Evolutionary conservation across 2,113 vertebrate species (phyloP), one percentile per base, ranked within the genome.

Genomic region (Columbina picui): DNA sequence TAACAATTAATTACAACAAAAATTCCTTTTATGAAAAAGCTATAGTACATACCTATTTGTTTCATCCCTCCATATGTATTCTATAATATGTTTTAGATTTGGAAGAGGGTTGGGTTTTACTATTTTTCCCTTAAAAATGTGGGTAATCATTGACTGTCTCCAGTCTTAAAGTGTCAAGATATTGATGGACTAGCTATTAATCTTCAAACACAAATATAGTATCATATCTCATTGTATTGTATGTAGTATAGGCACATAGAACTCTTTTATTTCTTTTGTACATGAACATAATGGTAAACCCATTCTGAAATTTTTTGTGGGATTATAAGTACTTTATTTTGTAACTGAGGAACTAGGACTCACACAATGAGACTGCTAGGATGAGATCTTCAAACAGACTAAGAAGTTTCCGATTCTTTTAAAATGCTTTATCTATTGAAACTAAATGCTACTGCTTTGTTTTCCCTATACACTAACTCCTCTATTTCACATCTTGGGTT

Each of bases 311-410:
- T 64, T 80, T 50, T 50, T 67, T 57, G 4, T 53, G 64, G 7
- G 4, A 50, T 69, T 59, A 6, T 14, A 55, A 65, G 4, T 6
- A 19, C 12, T 32, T 70, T 0, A 56, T 55, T 65, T 83, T 61
- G 9, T 76, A 52, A 7, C 57, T 9, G 30, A 22, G 47, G 26
- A 57, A 53, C 10, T 67, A n/a, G 10, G 74, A 69, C 21, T 32
- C 1, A 0, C n/a, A 22, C 14, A 38, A 5, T 34, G 59, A 49
- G 38, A 78, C 34, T 2, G 1, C 4, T 39, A 59, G 34, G 7
- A 11, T 50, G 29, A 55, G 32, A 20, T 68, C 59, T 85, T 27
- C 32, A n/a, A 50, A 82, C 3, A 6, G 14, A 55, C 3, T 30
- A 30, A 41, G 14, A 56, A 43, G 30, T 20, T 80, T 38, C 7